Percentiles rank a stretch among this genome's conserved stretches.
Evolutionary conservation across 2,113 vertebrate species (phyloP).

Genomic region (Apistogramma diplotaenia): DNA sequence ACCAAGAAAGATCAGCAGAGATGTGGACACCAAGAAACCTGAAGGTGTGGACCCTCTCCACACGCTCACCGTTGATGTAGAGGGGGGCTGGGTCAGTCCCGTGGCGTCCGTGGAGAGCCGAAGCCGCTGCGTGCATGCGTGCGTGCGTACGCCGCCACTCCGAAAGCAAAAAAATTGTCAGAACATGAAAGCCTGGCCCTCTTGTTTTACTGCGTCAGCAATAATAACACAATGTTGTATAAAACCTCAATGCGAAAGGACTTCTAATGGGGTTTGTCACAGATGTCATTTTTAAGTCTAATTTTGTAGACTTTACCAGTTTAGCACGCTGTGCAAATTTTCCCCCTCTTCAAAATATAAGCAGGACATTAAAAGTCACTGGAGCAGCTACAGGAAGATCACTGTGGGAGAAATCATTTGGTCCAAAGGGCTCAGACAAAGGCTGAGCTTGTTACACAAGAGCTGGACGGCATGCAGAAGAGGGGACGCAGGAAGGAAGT

Average conservation of each 20-base stretch:
- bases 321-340: background rate
- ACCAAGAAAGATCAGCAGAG: too few relatives aligned
- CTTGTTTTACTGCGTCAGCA: background rate
- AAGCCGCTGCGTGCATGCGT: too few relatives aligned
- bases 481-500: constrained; percentile 21
- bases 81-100: too few relatives aligned
- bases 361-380: constrained; percentile 14
- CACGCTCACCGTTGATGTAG: too few relatives aligned
- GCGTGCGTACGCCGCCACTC: too few relatives aligned
- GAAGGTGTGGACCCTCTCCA: too few relatives aligned
- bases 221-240: background rate
- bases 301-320: background rate
- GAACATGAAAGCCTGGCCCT: background rate
- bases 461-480: constrained; percentile 1
- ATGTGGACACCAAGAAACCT: too few relatives aligned
- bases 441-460: constrained; percentile 45
- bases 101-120: too few relatives aligned
- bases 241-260: background rate
- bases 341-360: background rate
- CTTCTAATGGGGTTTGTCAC: background rate
- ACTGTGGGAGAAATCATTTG: constrained; percentile 12
- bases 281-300: background rate
- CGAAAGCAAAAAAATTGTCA: background rate
- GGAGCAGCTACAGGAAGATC: background rate
- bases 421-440: constrained; percentile 36